A percentile compares a stretch with the other conserved stretches of the same genome.
These are phyloP conservation scores for Forpus xanthops DNA, from an alignment of 2,797 vertebrate species.

Conservation along the genomic window DNA sequence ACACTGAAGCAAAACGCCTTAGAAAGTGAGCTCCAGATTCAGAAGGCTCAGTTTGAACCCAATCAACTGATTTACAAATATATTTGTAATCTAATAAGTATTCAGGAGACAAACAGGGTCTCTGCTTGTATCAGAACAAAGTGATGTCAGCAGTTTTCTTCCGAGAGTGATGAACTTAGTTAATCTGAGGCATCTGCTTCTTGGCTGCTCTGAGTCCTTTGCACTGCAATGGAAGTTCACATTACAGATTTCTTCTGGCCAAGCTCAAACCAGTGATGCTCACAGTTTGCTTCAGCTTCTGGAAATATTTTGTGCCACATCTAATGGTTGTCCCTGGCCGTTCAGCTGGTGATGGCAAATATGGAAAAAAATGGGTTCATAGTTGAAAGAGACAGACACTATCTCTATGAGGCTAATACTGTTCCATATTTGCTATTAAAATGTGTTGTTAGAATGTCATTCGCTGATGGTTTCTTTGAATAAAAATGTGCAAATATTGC, in stretches of 20 bases:
- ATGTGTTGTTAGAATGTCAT: neutral
- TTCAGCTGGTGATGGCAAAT: neutral
- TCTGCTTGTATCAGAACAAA: neutral
- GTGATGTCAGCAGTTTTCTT: neutral
- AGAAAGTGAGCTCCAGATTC: neutral
- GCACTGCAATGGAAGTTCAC: neutral
- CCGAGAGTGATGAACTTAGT: neutral
- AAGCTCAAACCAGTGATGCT: neutral
- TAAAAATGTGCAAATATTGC: neutral
- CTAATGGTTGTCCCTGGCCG: neutral
- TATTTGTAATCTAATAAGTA: neutral
- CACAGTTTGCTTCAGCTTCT: neutral
- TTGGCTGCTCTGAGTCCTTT: neutral
- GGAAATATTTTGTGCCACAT: neutral
- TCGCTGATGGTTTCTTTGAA: neutral
- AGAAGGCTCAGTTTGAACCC: neutral
- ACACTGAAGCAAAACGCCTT: neutral
- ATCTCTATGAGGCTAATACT: neutral
- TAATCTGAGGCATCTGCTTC: neutral
- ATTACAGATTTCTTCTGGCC: neutral
- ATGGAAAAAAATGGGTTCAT: neutral
- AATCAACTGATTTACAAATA: neutral
- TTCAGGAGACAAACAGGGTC: neutral
- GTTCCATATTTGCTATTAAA: neutral
- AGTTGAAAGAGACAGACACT: neutral